These are phyloP conservation scores for Andrena flavipes DNA, from an alignment of 2,888 invertebrate species.

Conservation along the genomic window DNA sequence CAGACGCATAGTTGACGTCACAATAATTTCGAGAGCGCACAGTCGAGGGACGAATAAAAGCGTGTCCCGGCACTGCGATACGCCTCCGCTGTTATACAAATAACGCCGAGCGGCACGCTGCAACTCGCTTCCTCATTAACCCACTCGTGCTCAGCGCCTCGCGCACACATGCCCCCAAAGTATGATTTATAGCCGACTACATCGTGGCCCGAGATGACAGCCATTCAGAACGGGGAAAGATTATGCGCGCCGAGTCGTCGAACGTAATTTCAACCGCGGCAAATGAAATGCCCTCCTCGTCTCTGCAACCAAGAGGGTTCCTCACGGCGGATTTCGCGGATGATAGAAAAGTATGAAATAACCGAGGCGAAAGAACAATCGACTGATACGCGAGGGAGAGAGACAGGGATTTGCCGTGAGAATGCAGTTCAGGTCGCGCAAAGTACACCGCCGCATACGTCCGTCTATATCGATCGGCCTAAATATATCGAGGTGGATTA, in stretches of 20 bases:
- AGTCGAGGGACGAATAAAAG: conserved; percentile 16
- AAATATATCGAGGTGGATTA: conserved; percentile 82
- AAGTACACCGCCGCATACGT: conserved; percentile 60
- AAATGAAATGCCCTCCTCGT: not conserved
- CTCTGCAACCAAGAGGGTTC: not conserved
- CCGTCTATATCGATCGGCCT: conserved; percentile 82
- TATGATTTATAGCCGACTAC: conserved; percentile 47
- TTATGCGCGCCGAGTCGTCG: conserved; percentile 5
- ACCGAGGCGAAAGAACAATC: not conserved
- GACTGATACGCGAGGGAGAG: not conserved
- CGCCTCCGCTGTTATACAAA: conserved; percentile 37
- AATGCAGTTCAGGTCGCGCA: conserved; percentile 56
- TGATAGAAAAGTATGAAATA: not conserved
- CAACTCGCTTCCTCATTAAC: conserved; percentile 64
- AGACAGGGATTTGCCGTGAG: conserved; percentile 10
- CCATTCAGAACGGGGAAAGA: conserved; percentile 19
- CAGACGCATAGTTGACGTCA: not conserved
- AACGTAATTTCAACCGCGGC: not conserved
- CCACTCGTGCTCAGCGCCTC: conserved; percentile 6
- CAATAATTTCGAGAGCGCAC: conserved; percentile 24
- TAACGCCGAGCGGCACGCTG: conserved; percentile 39
- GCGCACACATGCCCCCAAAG: conserved; percentile 41
- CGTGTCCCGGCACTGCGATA: not conserved
- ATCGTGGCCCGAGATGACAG: conserved; percentile 27
- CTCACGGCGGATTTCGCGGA: too few relatives aligned